Evolutionary conservation across 2,888 invertebrate species (phyloP).

Genomic region (Idaea dimidiata): DNA sequence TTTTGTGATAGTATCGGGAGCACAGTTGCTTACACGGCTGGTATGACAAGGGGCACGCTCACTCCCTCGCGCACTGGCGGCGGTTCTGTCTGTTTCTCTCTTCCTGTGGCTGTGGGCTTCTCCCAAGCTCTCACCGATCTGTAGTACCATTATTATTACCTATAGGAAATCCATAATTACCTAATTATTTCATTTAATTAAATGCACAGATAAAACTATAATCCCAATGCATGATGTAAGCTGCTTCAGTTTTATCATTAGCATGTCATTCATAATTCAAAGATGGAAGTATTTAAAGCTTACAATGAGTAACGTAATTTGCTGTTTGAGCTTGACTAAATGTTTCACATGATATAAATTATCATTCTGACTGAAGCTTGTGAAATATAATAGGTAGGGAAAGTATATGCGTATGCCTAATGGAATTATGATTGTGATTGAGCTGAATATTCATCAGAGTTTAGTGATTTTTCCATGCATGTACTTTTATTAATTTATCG

Average conservation of each 20-base stretch:
- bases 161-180: slow-evolving; percentile 19
- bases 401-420: background rate
- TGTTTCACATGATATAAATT: background rate
- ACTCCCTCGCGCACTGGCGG: slow-evolving; percentile 76
- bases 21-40: slow-evolving; percentile 73
- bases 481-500: slow-evolving; percentile 24
- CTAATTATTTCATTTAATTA: slow-evolving; percentile 19
- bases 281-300: slow-evolving; percentile 12
- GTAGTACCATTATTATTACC: slow-evolving; percentile 49
- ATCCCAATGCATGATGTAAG: slow-evolving; percentile 27
- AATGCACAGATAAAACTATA: slow-evolving; percentile 22
- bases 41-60: slow-evolving; percentile 57
- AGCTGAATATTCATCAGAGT: background rate
- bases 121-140: slow-evolving; percentile 68
- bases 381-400: background rate
- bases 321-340: slow-evolving; percentile 2
- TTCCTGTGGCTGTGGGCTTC: slow-evolving; percentile 80
- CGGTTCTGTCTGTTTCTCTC: slow-evolving; percentile 82
- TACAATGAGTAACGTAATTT: slow-evolving; percentile 12
- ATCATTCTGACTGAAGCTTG: background rate
- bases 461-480: slow-evolving; percentile 21
- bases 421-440: background rate
- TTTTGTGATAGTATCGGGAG: slow-evolving; percentile 63
- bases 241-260: slow-evolving; percentile 24
- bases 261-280: slow-evolving; percentile 25